A percentile compares a stretch with the other conserved stretches of the same genome.
Conservation (phyloP, 1,140 invertebrate genomes). For the Scylla paramamosain region DNA sequence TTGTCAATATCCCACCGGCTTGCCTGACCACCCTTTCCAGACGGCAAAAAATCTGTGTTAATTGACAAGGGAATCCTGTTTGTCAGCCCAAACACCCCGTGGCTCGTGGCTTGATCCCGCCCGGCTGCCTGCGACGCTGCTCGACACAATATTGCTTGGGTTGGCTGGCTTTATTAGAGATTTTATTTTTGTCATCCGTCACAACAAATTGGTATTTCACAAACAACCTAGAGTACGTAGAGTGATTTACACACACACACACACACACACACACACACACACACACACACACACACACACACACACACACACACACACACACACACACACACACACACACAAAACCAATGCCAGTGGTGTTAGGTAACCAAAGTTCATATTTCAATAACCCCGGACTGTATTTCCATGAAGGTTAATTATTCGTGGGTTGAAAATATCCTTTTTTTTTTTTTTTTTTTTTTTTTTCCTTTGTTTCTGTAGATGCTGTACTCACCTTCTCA, state of each 20-base stretch:
- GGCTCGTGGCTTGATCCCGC: not conserved
- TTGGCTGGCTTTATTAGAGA: not conserved
- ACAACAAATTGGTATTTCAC: not conserved
- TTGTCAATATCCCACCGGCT: not conserved
- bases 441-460: no score
- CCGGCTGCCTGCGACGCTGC: not conserved
- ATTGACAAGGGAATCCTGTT: conserved; percentile 14
- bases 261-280: conserved; percentile 10
- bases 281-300: conserved; percentile 18
- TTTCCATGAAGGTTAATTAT: no score
- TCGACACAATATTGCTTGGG: not conserved
- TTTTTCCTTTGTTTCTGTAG: no score
- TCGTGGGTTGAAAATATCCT: no score
- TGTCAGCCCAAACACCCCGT: not conserved
- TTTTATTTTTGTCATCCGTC: not conserved
- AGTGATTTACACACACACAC: conserved; percentile 14
- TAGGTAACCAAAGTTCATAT: no score
- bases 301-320: not conserved
- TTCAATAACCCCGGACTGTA: no score
- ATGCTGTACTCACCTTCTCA: no score
- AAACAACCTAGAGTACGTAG: not conserved
- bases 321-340: not conserved
- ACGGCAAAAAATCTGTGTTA: not conserved
- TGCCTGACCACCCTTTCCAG: not conserved
- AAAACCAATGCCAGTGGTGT: no score